phyloP scores from a whole-genome alignment of 2,888 invertebrate genomes.

The Pheosia gnoma region DNA sequence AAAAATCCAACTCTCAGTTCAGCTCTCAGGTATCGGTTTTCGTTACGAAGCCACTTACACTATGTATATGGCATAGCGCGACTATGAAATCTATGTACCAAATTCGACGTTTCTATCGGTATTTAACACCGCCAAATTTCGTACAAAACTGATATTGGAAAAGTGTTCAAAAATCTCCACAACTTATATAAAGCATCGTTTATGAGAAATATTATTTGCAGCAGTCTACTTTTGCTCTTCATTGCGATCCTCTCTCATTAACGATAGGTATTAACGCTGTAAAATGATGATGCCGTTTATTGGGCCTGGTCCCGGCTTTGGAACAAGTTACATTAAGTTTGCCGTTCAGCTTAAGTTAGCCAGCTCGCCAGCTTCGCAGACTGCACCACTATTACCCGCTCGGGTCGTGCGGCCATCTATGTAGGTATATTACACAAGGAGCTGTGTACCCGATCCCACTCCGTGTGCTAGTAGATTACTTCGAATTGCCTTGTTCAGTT shows the following conservation, averaged over 20 bases:
- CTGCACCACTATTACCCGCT: slow-evolving; percentile 47
- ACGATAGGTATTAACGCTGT: slow-evolving; percentile 22
- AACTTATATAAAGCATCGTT: no score
- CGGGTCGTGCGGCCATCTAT: slow-evolving; percentile 5
- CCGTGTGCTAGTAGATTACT: slow-evolving; percentile 56
- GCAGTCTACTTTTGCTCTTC: not conserved
- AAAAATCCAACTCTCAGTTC: no score
- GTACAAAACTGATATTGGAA: no score
- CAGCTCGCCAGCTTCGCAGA: slow-evolving; percentile 38
- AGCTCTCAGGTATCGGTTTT: no score
- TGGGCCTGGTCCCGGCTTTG: slow-evolving; percentile 43
- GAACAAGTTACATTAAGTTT: slow-evolving; percentile 65
- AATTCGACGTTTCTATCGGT: no score
- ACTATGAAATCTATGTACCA: no score
- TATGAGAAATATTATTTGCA: not conserved
- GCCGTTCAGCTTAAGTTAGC: slow-evolving; percentile 60
- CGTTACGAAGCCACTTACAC: no score
- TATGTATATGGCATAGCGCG: no score
- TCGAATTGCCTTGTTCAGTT: slow-evolving; percentile 59
- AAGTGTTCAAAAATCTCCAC: no score
- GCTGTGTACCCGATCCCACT: slow-evolving; percentile 38
- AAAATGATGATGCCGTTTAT: slow-evolving; percentile 49
- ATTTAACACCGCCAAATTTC: no score
- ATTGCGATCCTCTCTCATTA: slow-evolving; percentile 11
- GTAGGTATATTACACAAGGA: slow-evolving; percentile 25